Conservation (phyloP, 2,113 vertebrate species). For the Rafetus swinhoei region DNA sequence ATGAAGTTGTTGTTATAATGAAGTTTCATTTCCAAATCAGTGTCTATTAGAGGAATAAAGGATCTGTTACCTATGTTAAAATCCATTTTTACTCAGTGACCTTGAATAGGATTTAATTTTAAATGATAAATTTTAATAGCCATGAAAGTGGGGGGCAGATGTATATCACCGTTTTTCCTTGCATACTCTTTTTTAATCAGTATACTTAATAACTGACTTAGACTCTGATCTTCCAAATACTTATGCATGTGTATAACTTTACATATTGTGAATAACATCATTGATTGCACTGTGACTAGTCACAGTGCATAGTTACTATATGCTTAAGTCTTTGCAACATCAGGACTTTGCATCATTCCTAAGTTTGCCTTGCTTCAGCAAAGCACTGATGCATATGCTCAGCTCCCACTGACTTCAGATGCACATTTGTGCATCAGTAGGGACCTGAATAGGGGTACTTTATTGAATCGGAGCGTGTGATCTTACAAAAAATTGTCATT, state of each 20-base stretch:
- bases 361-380: neutral
- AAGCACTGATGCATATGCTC: neutral
- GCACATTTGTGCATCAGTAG: neutral
- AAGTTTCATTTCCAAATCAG: neutral
- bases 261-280: neutral
- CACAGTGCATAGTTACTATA: no score
- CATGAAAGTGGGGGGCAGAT: neutral
- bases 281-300: neutral
- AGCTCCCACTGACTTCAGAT: neutral
- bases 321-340: neutral
- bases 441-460: neutral
- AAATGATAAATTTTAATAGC: neutral
- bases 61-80: neutral
- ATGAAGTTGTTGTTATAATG: neutral
- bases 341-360: neutral
- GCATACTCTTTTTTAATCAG: no score
- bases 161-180: neutral
- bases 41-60: neutral
- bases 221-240: neutral
- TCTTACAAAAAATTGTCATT: neutral
- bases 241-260: neutral
- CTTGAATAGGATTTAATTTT: neutral
- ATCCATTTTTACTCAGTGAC: neutral
- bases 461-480: neutral
- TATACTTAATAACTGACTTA: neutral